A percentile compares a stretch with the other conserved stretches of the same genome.
phyloP scores from a whole-genome alignment of 2,888 invertebrate species.

The Phyllotreta striolata region DNA sequence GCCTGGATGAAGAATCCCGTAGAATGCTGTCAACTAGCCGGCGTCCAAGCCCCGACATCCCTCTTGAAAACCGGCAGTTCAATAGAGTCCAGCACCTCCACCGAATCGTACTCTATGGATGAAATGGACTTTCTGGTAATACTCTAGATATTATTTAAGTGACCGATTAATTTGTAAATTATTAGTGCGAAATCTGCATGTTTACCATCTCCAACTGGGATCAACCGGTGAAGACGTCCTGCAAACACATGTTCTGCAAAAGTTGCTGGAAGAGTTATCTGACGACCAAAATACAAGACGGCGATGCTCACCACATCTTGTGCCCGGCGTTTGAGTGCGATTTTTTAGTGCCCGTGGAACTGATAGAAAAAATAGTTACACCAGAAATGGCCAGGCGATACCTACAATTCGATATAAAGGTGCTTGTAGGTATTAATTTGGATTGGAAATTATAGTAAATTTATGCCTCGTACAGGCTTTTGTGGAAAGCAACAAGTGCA shows the following conservation, averaged over 20 bases:
- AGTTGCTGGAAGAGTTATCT: slow-evolving; percentile 73
- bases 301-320: slow-evolving; percentile 71
- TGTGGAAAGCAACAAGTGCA: slow-evolving; percentile 73
- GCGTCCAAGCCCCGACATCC: slow-evolving; percentile 69
- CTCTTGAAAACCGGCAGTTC: slow-evolving; percentile 59
- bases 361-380: slow-evolving; percentile 72
- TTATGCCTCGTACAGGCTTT: slow-evolving; percentile 64
- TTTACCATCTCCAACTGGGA: slow-evolving; percentile 62
- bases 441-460: not conserved
- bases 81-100: slow-evolving; percentile 57
- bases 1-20: slow-evolving; percentile 74
- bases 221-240: slow-evolving; percentile 66
- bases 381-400: slow-evolving; percentile 72
- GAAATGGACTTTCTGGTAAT: slow-evolving; percentile 55
- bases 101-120: slow-evolving; percentile 51
- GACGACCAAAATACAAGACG: slow-evolving; percentile 71
- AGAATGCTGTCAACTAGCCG: slow-evolving; percentile 71
- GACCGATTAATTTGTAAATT: slow-evolving; percentile 30
- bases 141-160: too few relatives aligned
- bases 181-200: slow-evolving; percentile 70
- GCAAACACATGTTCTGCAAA: slow-evolving; percentile 71
- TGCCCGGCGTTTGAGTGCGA: slow-evolving; percentile 73
- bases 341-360: slow-evolving; percentile 70
- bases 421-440: slow-evolving; percentile 45
- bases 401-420: slow-evolving; percentile 74